Evolutionary conservation across 1,140 invertebrate species (phyloP).

Genomic region (Theocolax elegans): DNA sequence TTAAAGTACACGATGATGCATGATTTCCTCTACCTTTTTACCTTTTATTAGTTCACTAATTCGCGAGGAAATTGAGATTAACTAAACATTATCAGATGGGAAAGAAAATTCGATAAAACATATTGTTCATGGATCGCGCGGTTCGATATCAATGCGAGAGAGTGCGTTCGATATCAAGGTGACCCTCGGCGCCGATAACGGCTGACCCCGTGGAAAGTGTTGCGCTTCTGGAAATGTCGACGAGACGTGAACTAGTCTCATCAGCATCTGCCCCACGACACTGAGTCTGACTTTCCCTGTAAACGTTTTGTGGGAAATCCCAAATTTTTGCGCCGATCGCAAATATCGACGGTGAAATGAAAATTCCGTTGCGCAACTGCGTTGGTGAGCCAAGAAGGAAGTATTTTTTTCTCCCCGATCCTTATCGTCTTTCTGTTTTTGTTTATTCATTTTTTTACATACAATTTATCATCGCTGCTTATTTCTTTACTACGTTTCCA

Average conservation of each 20-base stretch:
- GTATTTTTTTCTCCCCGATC: background rate
- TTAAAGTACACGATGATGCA: too few relatives aligned
- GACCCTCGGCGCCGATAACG: slow-evolving; percentile 17
- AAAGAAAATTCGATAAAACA: too few relatives aligned
- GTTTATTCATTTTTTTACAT: background rate
- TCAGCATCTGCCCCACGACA: too few relatives aligned
- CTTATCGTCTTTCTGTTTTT: background rate
- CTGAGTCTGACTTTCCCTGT: background rate
- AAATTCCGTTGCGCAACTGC: slow-evolving; percentile 12
- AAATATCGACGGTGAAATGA: background rate
- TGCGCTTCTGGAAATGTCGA: slow-evolving; percentile 16
- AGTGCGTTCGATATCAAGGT: background rate
- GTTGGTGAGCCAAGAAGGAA: slow-evolving; percentile 5
- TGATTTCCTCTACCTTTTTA: too few relatives aligned
- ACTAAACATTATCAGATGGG: too few relatives aligned
- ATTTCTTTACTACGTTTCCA: too few relatives aligned
- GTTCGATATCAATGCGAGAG: background rate
- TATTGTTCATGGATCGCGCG: too few relatives aligned
- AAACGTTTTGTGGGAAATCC: background rate
- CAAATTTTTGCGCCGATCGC: background rate
- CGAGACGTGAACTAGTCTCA: too few relatives aligned
- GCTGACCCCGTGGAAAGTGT: slow-evolving; percentile 7
- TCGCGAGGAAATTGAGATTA: too few relatives aligned
- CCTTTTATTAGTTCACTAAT: too few relatives aligned
- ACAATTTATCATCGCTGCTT: too few relatives aligned